Conservation (phyloP, 1,140 invertebrate genomes). For the Ooceraea biroi region DNA sequence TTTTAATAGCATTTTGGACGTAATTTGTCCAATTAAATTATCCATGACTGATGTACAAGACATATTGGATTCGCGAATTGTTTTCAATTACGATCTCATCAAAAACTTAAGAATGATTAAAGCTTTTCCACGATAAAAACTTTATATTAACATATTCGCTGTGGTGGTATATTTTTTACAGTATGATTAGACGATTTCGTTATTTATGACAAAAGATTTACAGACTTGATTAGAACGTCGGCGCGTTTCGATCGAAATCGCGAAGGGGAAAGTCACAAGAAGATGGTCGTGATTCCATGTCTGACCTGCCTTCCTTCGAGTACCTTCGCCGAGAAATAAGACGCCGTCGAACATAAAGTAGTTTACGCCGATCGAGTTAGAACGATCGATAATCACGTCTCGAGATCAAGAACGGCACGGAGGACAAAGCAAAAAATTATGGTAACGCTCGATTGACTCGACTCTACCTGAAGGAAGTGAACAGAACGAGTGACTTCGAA, state of each 20-base stretch:
- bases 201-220: constrained; percentile 37
- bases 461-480: constrained; percentile 19
- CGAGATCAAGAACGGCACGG: constrained; percentile 23
- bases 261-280: constrained; percentile 47
- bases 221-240: background rate
- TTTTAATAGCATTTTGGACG: background rate
- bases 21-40: background rate
- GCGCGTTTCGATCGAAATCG: constrained; percentile 19
- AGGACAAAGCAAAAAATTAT: constrained; percentile 2
- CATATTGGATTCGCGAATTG: background rate
- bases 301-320: constrained; percentile 28
- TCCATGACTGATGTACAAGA: background rate
- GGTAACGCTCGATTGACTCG: constrained; percentile 48
- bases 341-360: constrained; percentile 27
- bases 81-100: background rate
- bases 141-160: background rate
- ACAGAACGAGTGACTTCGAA: constrained; percentile 7
- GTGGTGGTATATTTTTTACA: too few species aligned
- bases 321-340: constrained; percentile 18
- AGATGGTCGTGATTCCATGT: constrained; percentile 32
- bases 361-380: constrained; percentile 47
- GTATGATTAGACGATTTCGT: too few species aligned
- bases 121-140: background rate
- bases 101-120: background rate
- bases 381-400: constrained; percentile 50